Evolutionary conservation across 2,113 vertebrate genomes (phyloP).

Genomic region (Heterotis niloticus): DNA sequence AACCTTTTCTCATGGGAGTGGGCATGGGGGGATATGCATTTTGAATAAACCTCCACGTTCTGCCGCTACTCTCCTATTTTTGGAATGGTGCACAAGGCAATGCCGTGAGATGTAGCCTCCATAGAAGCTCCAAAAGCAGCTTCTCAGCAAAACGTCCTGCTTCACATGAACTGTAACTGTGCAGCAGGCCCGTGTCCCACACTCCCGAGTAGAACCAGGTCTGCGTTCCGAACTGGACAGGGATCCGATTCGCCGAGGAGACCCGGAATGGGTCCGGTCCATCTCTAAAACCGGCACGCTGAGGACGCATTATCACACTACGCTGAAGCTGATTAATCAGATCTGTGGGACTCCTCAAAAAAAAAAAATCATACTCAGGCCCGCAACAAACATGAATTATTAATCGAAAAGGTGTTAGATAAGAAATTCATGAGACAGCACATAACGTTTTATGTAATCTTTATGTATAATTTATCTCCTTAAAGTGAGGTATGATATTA

Average conservation of each 20-base stretch:
- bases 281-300: not conserved
- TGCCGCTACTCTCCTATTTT: not conserved
- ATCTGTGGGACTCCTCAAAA: slow-evolving; percentile 28
- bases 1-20: not conserved
- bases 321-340: slow-evolving; percentile 32
- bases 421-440: slow-evolving; percentile 46
- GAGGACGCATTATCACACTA: not conserved
- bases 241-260: not conserved
- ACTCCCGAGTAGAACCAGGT: not conserved
- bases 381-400: slow-evolving; percentile 45
- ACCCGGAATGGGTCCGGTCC: not conserved
- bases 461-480: slow-evolving; percentile 43
- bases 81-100: not conserved
- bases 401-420: slow-evolving; percentile 42
- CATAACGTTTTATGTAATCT: slow-evolving; percentile 45
- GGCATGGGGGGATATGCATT: not conserved
- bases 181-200: not conserved
- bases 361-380: slow-evolving; percentile 32
- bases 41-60: not conserved
- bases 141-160: not conserved
- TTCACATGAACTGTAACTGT: not conserved
- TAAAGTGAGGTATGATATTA: slow-evolving; percentile 41
- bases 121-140: not conserved
- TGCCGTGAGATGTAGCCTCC: not conserved
- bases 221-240: not conserved